A percentile compares a stretch with the other conserved stretches of the same genome.
Conservation (phyloP, 2,113 vertebrate species). For the Engraulis encrasicolus region DNA sequence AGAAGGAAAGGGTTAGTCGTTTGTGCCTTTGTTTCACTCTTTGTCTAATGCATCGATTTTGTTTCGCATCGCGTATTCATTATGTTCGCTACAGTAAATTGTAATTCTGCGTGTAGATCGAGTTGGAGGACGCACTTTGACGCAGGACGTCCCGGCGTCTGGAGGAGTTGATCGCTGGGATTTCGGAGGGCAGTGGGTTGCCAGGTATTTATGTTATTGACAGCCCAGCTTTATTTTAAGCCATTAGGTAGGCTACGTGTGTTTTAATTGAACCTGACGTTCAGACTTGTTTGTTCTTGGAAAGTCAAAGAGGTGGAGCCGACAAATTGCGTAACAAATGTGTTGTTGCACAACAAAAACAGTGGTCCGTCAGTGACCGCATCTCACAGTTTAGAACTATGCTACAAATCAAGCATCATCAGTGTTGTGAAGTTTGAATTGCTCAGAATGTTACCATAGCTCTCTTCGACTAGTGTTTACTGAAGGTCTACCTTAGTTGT, state of each 20-base stretch:
- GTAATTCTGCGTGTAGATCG: not conserved
- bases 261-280: not conserved
- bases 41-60: not conserved
- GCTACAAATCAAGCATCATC: no score
- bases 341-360: no score
- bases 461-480: no score
- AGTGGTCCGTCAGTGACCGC: no score
- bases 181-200: conserved; percentile 77
- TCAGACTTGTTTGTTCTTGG: no score
- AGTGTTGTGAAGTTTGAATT: no score
- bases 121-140: conserved; percentile 63
- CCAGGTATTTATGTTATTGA: conserved; percentile 61
- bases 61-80: not conserved
- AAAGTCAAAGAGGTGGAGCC: no score
- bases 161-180: conserved; percentile 70
- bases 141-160: conserved; percentile 63
- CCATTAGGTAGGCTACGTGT: not conserved
- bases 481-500: no score
- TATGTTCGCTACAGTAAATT: no score
- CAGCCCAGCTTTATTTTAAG: not conserved
- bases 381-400: no score
- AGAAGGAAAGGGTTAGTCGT: conserved; percentile 72
- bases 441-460: no score
- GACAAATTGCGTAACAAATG: no score
- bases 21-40: not conserved